Evolutionary conservation across 2,797 vertebrate genomes (phyloP), one percentile per base, ranked within the genome.

Genomic region (Poeciliopsis gracilis): DNA sequence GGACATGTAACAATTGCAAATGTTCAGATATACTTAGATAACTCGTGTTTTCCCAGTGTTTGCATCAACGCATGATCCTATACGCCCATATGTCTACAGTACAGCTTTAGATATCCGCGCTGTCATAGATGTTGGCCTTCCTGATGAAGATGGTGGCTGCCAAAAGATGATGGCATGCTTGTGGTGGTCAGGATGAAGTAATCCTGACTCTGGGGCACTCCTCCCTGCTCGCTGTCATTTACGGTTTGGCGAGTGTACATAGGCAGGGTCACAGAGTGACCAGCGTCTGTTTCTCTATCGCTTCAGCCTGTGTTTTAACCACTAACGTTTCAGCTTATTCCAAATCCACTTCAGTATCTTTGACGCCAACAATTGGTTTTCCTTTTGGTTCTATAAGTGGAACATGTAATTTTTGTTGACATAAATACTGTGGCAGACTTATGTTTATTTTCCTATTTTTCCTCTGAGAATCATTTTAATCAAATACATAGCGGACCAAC

Each of bases 311-410:
- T 81, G 73, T 81, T 79, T 77, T 55, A 83, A 77, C 85, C 85
- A 73, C 84, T 75, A 83, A 63, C 45, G 76, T 83, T 80, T 84
- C 86, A 81, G 76, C 73, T 78, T 70, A 70, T 70, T 70, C 25
- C 25, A 46, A 45, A 28, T 38, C 33, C 10, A 20, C 45, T 28
- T 28, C 67, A 46, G 43, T 16, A 76, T 80, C 43, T 80, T 77
- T 91, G 89, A 89, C 75, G 77, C 90, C 90, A 90, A 71, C 41
- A 61, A 87, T 84, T 66, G 77, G 55, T 80, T 84, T 87, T 81
- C 41, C 76, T 73, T 84, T 78, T 84, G 71, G 77, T 84, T n/a
- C 77, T 83, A 81, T 88, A 78, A 90, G 87, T 82, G 73, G 72
- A 28, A 43, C 18, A 2, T 79, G 80, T 72, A 30, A 25, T 82